Conservation (phyloP, 2,797 vertebrate genomes). For the Etheostoma nigrum region DNA sequence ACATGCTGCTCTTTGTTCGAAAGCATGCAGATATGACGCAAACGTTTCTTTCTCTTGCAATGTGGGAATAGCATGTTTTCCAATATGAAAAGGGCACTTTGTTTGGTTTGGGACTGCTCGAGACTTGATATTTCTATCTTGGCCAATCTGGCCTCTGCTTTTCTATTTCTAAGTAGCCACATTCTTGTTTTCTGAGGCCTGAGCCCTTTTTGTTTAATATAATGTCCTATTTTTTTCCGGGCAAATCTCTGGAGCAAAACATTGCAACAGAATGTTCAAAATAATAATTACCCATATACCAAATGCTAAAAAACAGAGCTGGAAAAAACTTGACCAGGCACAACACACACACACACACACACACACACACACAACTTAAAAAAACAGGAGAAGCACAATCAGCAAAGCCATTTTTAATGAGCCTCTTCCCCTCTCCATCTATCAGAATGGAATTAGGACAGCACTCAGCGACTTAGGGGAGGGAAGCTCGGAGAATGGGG, state of each 20-base stretch:
- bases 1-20: slow-evolving; percentile 25
- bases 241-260: slow-evolving; percentile 13
- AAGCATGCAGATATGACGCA: neutral
- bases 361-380: slow-evolving; percentile 1
- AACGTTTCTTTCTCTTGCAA: slow-evolving; percentile 14
- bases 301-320: slow-evolving; percentile 41
- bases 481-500: slow-evolving; percentile 67
- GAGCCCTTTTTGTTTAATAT: neutral
- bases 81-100: slow-evolving; percentile 32
- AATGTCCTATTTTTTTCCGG: neutral
- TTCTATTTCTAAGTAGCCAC: neutral
- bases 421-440: slow-evolving; percentile 67
- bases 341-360: slow-evolving; percentile 10
- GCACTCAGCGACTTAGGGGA: slow-evolving; percentile 65
- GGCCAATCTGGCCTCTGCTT: neutral
- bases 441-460: slow-evolving; percentile 78
- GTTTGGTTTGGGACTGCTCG: slow-evolving; percentile 37
- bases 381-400: slow-evolving; percentile 60
- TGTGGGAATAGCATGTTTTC: slow-evolving; percentile 38
- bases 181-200: neutral
- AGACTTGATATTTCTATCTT: neutral
- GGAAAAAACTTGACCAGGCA: slow-evolving; percentile 46
- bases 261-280: slow-evolving; percentile 15
- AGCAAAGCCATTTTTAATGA: slow-evolving; percentile 78
- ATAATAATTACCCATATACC: slow-evolving; percentile 14